Evolutionary conservation across 2,797 vertebrate species (phyloP).

Genomic region (Sciaenops ocellatus): DNA sequence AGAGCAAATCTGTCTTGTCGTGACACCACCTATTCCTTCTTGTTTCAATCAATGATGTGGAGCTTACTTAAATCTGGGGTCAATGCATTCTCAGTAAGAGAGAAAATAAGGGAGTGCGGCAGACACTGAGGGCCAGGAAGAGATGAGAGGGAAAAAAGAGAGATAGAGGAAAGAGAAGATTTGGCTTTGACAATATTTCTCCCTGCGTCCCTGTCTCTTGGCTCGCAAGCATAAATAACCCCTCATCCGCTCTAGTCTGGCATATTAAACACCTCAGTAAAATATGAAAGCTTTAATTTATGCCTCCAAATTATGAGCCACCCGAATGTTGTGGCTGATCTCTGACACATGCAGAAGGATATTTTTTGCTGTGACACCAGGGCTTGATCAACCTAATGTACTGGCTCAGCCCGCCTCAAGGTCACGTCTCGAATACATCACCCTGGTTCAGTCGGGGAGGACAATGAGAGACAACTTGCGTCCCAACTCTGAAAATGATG

Average conservation of each 20-base stretch:
- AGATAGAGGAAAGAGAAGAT: not conserved
- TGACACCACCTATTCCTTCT: slow-evolving; percentile 62
- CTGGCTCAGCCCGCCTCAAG: slow-evolving; percentile 66
- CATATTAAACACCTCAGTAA: slow-evolving; percentile 72
- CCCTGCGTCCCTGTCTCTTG: slow-evolving; percentile 32
- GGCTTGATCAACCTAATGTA: slow-evolving; percentile 67
- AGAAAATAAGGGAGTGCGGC: slow-evolving; percentile 53
- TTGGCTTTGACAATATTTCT: slow-evolving; percentile 51
- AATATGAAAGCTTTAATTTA: slow-evolving; percentile 69
- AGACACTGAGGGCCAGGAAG: slow-evolving; percentile 19
- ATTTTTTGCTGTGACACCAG: slow-evolving; percentile 52
- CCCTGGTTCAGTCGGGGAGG: slow-evolving; percentile 31
- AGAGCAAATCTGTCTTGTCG: slow-evolving; percentile 72
- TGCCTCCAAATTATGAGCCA: slow-evolving; percentile 57
- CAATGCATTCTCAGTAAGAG: slow-evolving; percentile 59
- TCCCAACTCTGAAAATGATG: slow-evolving; percentile 40
- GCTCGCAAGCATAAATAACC: slow-evolving; percentile 65
- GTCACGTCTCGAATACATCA: slow-evolving; percentile 62
- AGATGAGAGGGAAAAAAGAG: slow-evolving; percentile 14
- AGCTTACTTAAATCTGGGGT: slow-evolving; percentile 65
- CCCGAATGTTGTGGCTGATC: slow-evolving; percentile 55
- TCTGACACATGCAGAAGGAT: slow-evolving; percentile 62
- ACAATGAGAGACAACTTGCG: slow-evolving; percentile 18
- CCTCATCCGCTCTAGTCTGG: slow-evolving; percentile 48
- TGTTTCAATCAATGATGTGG: slow-evolving; percentile 72